Percentiles rank a stretch among this genome's conserved stretches.
Evolutionary conservation across 1,140 invertebrate species (phyloP).

Genomic region (Calephelis virginiensis): DNA sequence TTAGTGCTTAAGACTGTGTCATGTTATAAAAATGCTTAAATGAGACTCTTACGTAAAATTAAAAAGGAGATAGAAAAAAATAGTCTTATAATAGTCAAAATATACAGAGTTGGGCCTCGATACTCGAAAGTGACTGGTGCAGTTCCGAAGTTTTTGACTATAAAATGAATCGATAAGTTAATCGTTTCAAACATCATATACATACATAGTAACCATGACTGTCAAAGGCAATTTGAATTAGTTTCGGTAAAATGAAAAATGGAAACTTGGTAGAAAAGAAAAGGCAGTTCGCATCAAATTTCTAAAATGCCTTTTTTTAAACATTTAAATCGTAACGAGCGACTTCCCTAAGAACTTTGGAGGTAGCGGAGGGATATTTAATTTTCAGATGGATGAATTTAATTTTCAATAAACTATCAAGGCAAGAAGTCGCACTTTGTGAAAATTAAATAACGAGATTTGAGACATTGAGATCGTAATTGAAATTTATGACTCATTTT

Average conservation of each 20-base stretch:
- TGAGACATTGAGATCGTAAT: neutral
- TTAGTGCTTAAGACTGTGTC: constrained; percentile 7
- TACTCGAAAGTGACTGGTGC: too few species aligned
- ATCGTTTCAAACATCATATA: too few species aligned
- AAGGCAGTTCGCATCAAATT: neutral
- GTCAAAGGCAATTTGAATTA: too few species aligned
- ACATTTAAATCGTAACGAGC: constrained; percentile 3
- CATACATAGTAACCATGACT: too few species aligned
- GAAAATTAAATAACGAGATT: constrained; percentile 10
- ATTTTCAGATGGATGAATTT: neutral
- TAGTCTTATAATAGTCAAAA: too few species aligned
- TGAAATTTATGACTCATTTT: neutral
- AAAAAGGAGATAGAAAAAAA: too few species aligned
- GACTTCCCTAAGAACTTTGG: constrained; percentile 1
- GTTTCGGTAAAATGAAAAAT: neutral
- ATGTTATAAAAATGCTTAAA: neutral
- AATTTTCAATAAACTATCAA: constrained; percentile 18
- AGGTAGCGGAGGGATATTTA: neutral
- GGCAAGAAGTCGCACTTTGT: neutral
- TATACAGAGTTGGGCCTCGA: too few species aligned
- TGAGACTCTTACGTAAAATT: neutral
- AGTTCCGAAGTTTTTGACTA: too few species aligned
- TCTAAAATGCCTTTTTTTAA: neutral
- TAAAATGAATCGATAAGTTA: too few species aligned
- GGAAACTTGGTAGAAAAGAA: neutral